These are phyloP conservation scores for Ylistrum balloti DNA, from an alignment of 1,140 invertebrate genomes.

Conservation along the genomic window DNA sequence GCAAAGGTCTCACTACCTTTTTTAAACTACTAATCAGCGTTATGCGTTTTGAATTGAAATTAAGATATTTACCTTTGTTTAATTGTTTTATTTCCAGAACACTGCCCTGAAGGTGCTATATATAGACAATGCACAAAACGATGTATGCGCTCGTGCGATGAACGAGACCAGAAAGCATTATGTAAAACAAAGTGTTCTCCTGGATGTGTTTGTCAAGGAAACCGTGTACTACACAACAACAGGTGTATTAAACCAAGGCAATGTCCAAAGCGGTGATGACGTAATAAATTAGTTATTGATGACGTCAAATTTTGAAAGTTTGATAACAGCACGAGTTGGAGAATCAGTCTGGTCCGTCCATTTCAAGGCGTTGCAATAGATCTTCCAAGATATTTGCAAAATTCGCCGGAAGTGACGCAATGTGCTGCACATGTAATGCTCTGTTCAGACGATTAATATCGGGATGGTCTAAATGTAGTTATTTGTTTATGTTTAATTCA, in stretches of 20 bases:
- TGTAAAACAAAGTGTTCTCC: conserved; percentile 76
- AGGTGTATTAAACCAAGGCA: conserved; percentile 76
- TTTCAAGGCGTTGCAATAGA: neutral
- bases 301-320: neutral
- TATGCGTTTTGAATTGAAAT: too few species aligned
- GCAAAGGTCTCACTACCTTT: too few species aligned
- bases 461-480: too few species aligned
- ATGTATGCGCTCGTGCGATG: conserved; percentile 78
- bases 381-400: neutral
- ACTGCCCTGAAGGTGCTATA: conserved; percentile 76
- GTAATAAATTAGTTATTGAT: neutral
- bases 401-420: neutral
- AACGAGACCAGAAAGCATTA: conserved; percentile 66
- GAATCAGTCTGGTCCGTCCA: neutral
- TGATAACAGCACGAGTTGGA: neutral
- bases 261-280: conserved; percentile 71
- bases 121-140: conserved; percentile 75
- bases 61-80: too few species aligned
- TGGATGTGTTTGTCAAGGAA: conserved; percentile 78
- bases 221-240: conserved; percentile 78
- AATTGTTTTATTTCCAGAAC: conserved; percentile 57
- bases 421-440: neutral
- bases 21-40: too few species aligned
- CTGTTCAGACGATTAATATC: too few species aligned
- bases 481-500: too few species aligned